Evolutionary conservation across 2,888 invertebrate genomes (phyloP).

Genomic region (Bellardia pandia): DNA sequence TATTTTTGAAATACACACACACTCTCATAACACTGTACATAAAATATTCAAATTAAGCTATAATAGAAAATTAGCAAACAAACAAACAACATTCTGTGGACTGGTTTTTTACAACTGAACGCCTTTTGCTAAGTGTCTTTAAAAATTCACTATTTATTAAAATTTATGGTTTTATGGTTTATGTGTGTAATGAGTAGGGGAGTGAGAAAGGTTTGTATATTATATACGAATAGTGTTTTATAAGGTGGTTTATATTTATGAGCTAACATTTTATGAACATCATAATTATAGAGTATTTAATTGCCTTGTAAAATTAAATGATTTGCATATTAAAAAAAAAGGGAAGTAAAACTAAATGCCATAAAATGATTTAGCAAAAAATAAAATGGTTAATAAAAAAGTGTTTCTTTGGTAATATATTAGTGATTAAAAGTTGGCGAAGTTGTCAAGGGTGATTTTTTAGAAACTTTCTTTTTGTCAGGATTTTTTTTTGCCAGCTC

Average conservation of each 20-base stretch:
- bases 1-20: not conserved
- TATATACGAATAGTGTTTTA: constrained; percentile 21
- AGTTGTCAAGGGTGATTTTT: not conserved
- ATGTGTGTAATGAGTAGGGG: not conserved
- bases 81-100: not conserved
- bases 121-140: constrained; percentile 46
- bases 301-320: constrained; percentile 32
- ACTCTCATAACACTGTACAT: constrained; percentile 5
- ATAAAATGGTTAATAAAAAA: not conserved
- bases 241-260: constrained; percentile 36
- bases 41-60: constrained; percentile 57
- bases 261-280: constrained; percentile 16
- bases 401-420: not conserved
- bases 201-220: not conserved
- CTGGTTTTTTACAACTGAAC: constrained; percentile 61
- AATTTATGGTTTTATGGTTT: constrained; percentile 47
- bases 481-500: too few relatives aligned
- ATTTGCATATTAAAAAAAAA: constrained; percentile 16
- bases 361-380: constrained; percentile 14
- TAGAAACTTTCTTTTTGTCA: too few relatives aligned
- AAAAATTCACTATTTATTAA: constrained; percentile 44
- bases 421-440: not conserved
- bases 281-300: constrained; percentile 22
- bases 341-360: constrained; percentile 15
- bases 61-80: constrained; percentile 53